Base-by-base conservation (phyloP, 2,113 vertebrate species). In the Acrocephalus arundinaceus region DNA sequence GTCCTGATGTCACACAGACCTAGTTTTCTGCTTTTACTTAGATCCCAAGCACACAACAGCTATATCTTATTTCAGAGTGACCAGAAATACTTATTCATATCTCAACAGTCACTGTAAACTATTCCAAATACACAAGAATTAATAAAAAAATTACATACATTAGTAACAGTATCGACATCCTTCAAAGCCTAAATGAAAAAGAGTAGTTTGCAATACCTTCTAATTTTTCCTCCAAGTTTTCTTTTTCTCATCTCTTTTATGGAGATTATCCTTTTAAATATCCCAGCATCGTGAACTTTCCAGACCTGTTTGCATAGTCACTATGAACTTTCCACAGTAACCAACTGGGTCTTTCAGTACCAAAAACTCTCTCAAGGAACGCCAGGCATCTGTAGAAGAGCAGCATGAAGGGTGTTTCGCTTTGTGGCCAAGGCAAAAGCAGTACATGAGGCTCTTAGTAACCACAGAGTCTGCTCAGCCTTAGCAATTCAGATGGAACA, bases 251-350 rank as follows among this genome's bases (percentile, higher is more conserved):
- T 28, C 13, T 76, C 14, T 70, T 61, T 48, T 13, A 80, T 6
- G 9, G 33, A 51, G 9, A 33, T 39, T 57, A 76, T 43, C 15
- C 43, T 67, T 39, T 31, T 28, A 45, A 89, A 52, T 49, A 62
- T 21, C 13, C 13, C 9, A 58, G 15, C 24, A 86, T 12, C 18
- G 7, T 6, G 3, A 80, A 73, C 49, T 33, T 81, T 54, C 37
- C 27, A 73, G 16, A 49, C 4, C 2, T 4, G 2, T 52, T 45
- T 80, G 28, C 37, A 59, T 1, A 39, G 13, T 15, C 3, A 1
- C 72, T 46, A 17, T 1, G 13, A 92, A 35, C 25, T 65, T 73
- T 7, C 10, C 58, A 87, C 19, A 66, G 41, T 37, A 86, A 76
- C 7, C 14, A 92, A 45, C 10, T 13, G 13, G 4, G 10, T 37